Evolutionary conservation across 2,113 vertebrate genomes (phyloP), one percentile per base, ranked within the genome.

Genomic region (Callipepla californica): DNA sequence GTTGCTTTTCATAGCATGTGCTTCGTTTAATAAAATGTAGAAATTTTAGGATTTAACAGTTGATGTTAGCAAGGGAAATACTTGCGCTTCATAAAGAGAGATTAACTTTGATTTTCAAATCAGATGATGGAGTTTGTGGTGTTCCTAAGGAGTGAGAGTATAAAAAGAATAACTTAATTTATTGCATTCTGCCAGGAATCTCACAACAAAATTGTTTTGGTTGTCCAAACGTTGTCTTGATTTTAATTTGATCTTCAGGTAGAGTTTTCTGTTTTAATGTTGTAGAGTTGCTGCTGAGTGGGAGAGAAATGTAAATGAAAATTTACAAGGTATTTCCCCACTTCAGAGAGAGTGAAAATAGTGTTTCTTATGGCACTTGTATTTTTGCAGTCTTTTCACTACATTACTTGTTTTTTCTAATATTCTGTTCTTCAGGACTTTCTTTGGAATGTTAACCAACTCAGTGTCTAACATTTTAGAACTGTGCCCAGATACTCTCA

Each of bases 191-290:
- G 58, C 61, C 53, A 53, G 9, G 67, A 66, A 82, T 66, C 21
- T 38, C 0, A 7, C 81, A 89, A 23, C 36, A 66, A 32, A 92
- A 36, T 87, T 66, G 18, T 85, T 93, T 50, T 42, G 65, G 3
- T 42, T 76, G 45, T 9, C 26, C 45, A 53, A 1, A 76, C 4
- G 2, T n/a, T 66, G 10, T 82, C 63, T 36, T 83, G 36, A 47
- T 66, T 73, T 92, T 76, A 88, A 50, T 76, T 74, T 84, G n/a
- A 36, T 75, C 42, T 79, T 90, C 67, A 82, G 63, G 42, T 73
- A n/a, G 74, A 89, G 36, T 76, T 89, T 75, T 87, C 45, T 70
- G 13, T 83, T 93, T 53, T 50, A 34, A 15, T 92, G 93, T 80
- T 85, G 44, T 61, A 32, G 44, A 82, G 34, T 22, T 2, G 0